These are phyloP conservation scores for Delia radicum DNA, from an alignment of 1,140 invertebrate species.

Conservation along the genomic window DNA sequence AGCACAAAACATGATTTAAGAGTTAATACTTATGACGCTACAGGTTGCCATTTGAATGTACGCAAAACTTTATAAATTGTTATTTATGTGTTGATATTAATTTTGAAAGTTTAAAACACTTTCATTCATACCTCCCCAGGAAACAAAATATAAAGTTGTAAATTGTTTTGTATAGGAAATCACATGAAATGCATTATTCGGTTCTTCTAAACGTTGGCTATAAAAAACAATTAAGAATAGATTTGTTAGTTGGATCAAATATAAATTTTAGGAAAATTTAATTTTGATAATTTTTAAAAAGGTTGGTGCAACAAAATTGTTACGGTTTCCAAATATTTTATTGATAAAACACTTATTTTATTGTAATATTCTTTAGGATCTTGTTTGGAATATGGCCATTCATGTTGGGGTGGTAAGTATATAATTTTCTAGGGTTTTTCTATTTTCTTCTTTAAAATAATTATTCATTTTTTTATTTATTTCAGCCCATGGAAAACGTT, in stretches of 20 bases:
- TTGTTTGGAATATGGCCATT: conserved; percentile 53
- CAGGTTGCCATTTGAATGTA: not conserved
- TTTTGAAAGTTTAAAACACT: too few species aligned
- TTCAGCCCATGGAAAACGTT: conserved; percentile 50
- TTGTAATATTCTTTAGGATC: conserved; percentile 40
- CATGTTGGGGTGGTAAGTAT: conserved; percentile 53
- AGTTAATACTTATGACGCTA: not conserved
- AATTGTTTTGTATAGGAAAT: too few species aligned
- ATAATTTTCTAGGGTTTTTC: conserved; percentile 15
- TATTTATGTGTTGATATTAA: conserved; percentile 7
- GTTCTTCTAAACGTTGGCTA: too few species aligned
- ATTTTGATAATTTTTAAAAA: too few species aligned
- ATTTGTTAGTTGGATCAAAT: too few species aligned
- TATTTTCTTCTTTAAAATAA: conserved; percentile 3
- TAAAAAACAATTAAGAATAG: too few species aligned
- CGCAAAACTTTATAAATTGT: not conserved
- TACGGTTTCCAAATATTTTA: not conserved
- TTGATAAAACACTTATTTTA: too few species aligned
- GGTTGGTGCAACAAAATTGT: not conserved
- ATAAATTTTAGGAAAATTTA: too few species aligned
- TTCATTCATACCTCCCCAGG: too few species aligned
- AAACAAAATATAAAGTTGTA: too few species aligned
- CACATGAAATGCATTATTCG: too few species aligned
- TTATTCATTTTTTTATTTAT: not conserved
- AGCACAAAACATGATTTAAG: too few species aligned